Conservation (phyloP, 2,113 vertebrate species). For the Cheilinus undulatus region DNA sequence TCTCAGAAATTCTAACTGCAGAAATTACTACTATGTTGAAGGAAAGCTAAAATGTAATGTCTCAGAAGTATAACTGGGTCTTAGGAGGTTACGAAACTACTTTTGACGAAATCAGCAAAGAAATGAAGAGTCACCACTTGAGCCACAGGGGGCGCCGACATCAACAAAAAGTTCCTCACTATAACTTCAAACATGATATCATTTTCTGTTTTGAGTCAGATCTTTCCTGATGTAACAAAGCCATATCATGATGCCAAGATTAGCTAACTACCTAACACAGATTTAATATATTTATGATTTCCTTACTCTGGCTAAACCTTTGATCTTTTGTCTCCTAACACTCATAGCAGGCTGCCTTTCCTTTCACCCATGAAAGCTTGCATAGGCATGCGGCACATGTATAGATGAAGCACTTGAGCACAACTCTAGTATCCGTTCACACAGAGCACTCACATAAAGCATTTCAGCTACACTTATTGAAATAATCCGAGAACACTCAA, state of each 20-base stretch:
- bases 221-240: conserved; percentile 40
- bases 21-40: too few species aligned
- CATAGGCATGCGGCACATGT: conserved; percentile 18
- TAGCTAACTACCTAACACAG: conserved; percentile 1
- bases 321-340: too few species aligned
- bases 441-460: not conserved
- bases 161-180: too few species aligned
- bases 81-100: too few species aligned
- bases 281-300: not conserved
- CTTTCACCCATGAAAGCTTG: conserved; percentile 11
- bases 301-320: not conserved
- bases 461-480: conserved; percentile 11
- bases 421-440: conserved; percentile 38
- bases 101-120: too few species aligned
- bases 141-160: too few species aligned
- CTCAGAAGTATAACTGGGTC: too few species aligned
- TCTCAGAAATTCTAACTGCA: too few species aligned
- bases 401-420: conserved; percentile 37
- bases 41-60: too few species aligned
- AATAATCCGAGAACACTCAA: conserved; percentile 15
- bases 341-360: conserved; percentile 8
- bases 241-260: conserved; percentile 43
- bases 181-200: not conserved
- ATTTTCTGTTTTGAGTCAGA: not conserved
- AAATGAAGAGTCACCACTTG: too few species aligned